Conservation (phyloP, 2,888 invertebrate species). For the Tachina grossa region DNA sequence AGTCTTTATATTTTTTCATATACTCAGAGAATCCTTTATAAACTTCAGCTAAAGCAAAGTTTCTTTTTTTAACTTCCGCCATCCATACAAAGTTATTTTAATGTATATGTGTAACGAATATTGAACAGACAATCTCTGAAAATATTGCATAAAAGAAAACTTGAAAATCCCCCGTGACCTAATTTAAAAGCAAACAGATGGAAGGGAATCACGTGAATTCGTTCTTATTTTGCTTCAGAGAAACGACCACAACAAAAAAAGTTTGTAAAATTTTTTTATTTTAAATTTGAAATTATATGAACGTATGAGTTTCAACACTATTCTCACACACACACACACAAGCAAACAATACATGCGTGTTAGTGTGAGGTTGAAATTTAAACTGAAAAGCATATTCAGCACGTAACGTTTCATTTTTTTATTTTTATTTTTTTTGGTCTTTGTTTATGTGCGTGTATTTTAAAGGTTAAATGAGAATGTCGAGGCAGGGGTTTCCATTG, state of each 20-base stretch:
- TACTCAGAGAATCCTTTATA: slow-evolving; percentile 9
- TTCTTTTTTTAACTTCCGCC: background rate
- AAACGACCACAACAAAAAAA: slow-evolving; percentile 29
- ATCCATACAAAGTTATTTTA: slow-evolving; percentile 27
- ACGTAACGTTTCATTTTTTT: slow-evolving; percentile 16
- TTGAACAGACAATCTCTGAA: slow-evolving; percentile 20
- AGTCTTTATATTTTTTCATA: background rate
- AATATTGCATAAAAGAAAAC: background rate
- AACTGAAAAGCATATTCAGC: slow-evolving; percentile 40
- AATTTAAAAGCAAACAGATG: slow-evolving; percentile 42
- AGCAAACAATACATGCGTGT: background rate
- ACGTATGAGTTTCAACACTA: background rate
- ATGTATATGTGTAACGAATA: slow-evolving; percentile 30
- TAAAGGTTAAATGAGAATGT: slow-evolving; percentile 13
- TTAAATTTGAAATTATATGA: background rate
- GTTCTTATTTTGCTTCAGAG: background rate
- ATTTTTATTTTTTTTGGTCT: no score
- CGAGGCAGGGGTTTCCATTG: background rate
- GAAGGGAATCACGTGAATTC: slow-evolving; percentile 52
- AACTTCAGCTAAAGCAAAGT: background rate
- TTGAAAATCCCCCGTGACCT: slow-evolving; percentile 63
- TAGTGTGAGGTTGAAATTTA: slow-evolving; percentile 10
- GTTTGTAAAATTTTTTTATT: slow-evolving; percentile 3
- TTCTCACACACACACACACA: background rate
- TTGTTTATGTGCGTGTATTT: slow-evolving; percentile 33